phyloP scores from a whole-genome alignment of 2,113 vertebrate genomes.

The Mus pahari region DNA sequence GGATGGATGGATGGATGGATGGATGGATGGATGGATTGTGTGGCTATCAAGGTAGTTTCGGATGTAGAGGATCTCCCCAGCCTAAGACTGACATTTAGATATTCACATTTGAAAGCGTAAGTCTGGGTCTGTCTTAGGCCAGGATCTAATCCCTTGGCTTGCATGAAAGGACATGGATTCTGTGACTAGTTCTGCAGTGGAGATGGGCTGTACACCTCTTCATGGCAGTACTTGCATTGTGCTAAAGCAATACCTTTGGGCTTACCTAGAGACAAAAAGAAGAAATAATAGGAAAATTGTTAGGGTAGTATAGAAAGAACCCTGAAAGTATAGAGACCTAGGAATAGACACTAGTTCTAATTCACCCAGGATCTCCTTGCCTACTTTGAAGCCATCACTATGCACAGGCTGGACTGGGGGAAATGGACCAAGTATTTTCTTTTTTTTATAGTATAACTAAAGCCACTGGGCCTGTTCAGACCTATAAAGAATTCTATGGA shows the following conservation, averaged over 20 bases:
- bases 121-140: neutral
- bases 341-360: neutral
- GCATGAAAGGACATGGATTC: neutral
- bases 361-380: neutral
- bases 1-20: neutral
- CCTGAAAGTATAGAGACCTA: neutral
- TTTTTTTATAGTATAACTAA: neutral
- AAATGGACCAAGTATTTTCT: neutral
- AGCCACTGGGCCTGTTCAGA: neutral
- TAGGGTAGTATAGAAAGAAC: neutral
- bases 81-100: neutral
- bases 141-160: neutral
- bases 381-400: neutral
- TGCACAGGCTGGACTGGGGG: neutral
- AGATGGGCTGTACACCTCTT: neutral
- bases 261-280: neutral
- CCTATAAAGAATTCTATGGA: neutral
- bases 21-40: neutral
- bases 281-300: neutral
- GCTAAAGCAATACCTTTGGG: neutral
- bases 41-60: neutral
- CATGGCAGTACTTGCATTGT: neutral
- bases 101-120: accelerated
- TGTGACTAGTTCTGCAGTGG: neutral
- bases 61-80: neutral